Conservation (phyloP, 2,888 invertebrate species). For the Smittia sp. region DNA sequence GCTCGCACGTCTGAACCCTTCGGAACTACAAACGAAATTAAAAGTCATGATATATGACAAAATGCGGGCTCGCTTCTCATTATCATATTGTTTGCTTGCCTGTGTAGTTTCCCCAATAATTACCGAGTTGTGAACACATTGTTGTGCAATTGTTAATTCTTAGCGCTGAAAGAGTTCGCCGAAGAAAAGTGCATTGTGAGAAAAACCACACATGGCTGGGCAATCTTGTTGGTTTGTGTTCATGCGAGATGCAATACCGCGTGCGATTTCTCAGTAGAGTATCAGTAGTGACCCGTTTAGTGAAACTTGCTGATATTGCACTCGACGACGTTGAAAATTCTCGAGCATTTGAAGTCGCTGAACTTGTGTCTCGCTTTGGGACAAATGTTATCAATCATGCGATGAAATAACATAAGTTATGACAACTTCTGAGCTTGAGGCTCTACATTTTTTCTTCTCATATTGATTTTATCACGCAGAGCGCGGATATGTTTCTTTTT, state of each 20-base stretch:
- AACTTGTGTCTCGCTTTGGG: too few relatives aligned
- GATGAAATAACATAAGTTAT: too few relatives aligned
- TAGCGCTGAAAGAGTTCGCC: not conserved
- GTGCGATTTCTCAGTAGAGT: not conserved
- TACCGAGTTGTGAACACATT: constrained; percentile 39
- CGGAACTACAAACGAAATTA: constrained; percentile 39
- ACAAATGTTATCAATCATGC: too few relatives aligned
- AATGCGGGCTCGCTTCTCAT: constrained; percentile 38
- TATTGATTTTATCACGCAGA: too few relatives aligned
- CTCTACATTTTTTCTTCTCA: too few relatives aligned
- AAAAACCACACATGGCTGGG: constrained; percentile 7
- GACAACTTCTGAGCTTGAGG: too few relatives aligned
- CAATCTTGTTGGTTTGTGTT: not conserved
- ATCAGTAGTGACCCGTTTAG: too few relatives aligned
- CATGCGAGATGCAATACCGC: not conserved
- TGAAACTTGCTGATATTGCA: too few relatives aligned
- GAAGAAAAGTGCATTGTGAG: not conserved
- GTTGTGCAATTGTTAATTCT: constrained; percentile 8
- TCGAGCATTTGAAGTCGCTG: too few relatives aligned
- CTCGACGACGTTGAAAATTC: too few relatives aligned
- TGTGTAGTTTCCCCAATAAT: constrained; percentile 36
- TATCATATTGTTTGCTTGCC: constrained; percentile 38
- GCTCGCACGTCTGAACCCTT: constrained; percentile 26
- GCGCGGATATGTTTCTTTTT: too few relatives aligned
- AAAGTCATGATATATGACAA: constrained; percentile 39